These are phyloP conservation scores for Prinia subflava DNA, from an alignment of 2,113 vertebrate genomes.

Conservation along the genomic window DNA sequence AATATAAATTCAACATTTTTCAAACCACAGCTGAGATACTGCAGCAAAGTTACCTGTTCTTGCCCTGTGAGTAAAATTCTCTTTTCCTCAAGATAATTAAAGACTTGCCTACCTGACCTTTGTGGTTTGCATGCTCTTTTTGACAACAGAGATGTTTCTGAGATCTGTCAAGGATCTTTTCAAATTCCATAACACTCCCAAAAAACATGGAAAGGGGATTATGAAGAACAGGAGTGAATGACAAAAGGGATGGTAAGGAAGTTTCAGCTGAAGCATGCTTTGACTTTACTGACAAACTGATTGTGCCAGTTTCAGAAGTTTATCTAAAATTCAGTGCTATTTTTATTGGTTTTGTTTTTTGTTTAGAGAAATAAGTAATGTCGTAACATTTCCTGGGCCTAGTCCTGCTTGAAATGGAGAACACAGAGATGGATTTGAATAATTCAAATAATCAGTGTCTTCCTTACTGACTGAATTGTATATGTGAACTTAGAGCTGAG, in stretches of 20 bases:
- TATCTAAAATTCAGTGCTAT: not conserved
- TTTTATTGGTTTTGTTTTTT: not conserved
- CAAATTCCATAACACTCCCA: not conserved
- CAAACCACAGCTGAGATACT: not conserved
- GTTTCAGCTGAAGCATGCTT: not conserved
- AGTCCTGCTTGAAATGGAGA: not conserved
- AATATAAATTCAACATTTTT: not conserved
- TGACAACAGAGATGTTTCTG: not conserved
- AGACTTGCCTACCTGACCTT: not conserved
- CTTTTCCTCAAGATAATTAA: not conserved
- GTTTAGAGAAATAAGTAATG: not conserved
- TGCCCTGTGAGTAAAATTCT: not conserved
- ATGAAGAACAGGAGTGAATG: not conserved
- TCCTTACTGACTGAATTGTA: not conserved
- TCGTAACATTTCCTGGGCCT: not conserved
- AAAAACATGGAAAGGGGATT: not conserved
- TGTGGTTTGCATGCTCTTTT: not conserved
- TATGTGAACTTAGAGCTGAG: not conserved
- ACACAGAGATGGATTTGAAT: not conserved
- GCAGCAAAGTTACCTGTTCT: not conserved
- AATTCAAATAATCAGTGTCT: not conserved
- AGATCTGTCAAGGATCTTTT: not conserved
- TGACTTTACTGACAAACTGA: not conserved
- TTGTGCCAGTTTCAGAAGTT: not conserved
- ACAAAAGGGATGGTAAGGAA: not conserved